Evolutionary conservation across 2,797 vertebrate species (phyloP).

Genomic region (Crypturellus tataupa): DNA sequence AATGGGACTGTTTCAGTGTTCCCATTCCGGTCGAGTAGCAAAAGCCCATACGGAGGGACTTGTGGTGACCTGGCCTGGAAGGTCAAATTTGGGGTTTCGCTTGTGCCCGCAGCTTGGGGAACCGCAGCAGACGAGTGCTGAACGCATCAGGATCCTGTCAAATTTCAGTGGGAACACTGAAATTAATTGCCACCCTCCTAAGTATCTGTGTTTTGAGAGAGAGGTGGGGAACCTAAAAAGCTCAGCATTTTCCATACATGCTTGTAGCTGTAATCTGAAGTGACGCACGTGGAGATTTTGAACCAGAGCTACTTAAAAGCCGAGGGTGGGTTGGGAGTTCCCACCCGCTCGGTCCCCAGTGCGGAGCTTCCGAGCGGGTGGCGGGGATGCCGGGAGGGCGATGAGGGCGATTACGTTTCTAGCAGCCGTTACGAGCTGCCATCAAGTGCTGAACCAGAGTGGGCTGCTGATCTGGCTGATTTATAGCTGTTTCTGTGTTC

Average conservation of each 20-base stretch:
- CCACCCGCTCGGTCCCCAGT: background rate
- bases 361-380: background rate
- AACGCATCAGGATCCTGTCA: accelerated
- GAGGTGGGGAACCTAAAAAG: background rate
- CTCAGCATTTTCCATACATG: background rate
- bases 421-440: background rate
- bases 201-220: background rate
- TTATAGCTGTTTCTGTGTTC: background rate
- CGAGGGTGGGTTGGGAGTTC: background rate
- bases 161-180: background rate
- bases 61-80: background rate
- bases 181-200: background rate
- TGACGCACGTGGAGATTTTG: accelerated
- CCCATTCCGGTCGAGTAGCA: background rate
- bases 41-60: background rate
- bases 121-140: background rate
- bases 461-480: background rate
- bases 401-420: background rate
- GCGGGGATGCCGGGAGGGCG: background rate
- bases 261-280: background rate
- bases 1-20: background rate
- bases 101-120: background rate
- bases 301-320: background rate
- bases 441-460: background rate
- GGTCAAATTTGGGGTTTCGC: background rate